Evolutionary conservation across 2,113 vertebrate genomes (phyloP).

Genomic region (Anolis sagrei): DNA sequence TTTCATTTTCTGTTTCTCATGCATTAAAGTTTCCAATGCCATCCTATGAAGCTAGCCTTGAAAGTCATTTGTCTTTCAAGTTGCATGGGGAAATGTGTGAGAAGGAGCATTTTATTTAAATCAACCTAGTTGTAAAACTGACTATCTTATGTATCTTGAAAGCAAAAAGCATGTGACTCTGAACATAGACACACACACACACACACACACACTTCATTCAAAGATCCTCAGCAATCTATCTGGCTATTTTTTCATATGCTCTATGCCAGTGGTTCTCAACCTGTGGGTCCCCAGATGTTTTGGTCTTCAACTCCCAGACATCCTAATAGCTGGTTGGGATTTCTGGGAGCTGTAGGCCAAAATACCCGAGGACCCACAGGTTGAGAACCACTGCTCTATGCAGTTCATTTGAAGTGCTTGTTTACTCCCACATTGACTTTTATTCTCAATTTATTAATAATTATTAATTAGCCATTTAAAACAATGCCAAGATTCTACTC

Average conservation of each 20-base stretch:
- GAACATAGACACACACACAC: accelerated
- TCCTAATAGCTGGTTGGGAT: too few species aligned
- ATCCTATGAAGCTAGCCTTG: not conserved
- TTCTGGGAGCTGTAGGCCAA: too few species aligned
- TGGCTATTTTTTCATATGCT: not conserved
- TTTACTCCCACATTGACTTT: not conserved
- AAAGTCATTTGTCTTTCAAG: not conserved
- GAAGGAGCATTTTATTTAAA: not conserved
- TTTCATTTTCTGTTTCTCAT: not conserved
- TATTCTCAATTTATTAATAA: not conserved
- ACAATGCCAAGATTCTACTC: not conserved
- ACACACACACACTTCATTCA: not conserved
- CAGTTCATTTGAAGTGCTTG: not conserved
- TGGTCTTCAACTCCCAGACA: too few species aligned
- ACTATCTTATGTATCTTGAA: accelerated
- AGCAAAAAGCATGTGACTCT: not conserved
- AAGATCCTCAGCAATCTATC: not conserved
- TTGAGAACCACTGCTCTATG: too few species aligned
- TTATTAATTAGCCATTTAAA: constrained; percentile 4
- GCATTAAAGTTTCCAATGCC: not conserved
- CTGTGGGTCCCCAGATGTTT: too few species aligned
- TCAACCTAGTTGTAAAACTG: not conserved
- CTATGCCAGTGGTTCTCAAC: too few species aligned
- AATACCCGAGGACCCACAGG: too few species aligned
- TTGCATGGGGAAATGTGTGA: not conserved